phyloP scores from a whole-genome alignment of 1,140 invertebrate species.

The Littorina saxatilis region DNA sequence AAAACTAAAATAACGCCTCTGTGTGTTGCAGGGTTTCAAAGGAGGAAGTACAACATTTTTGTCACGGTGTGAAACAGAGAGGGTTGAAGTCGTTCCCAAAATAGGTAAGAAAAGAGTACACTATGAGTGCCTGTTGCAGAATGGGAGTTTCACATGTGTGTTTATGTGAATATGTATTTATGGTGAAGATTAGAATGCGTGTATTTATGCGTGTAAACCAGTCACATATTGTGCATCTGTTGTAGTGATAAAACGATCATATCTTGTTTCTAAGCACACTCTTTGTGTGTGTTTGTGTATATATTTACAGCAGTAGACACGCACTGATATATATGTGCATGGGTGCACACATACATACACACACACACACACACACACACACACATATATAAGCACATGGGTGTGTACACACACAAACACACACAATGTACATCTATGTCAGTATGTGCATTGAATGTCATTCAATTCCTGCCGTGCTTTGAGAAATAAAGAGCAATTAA shows the following conservation, averaged over 20 bases:
- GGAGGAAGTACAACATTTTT: constrained; percentile 63
- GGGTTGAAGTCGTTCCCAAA: constrained; percentile 54
- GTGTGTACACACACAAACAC: background rate
- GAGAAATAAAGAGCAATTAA: too few relatives aligned
- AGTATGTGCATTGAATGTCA: background rate
- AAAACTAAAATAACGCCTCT: too few relatives aligned
- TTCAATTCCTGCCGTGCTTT: background rate
- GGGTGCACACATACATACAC: background rate
- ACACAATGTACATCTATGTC: background rate
- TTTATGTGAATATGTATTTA: background rate
- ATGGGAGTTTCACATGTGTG: constrained; percentile 10
- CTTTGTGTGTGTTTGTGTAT: constrained; percentile 8
- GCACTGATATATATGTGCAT: background rate
- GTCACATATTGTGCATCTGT: background rate
- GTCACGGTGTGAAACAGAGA: background rate
- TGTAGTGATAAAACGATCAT: background rate
- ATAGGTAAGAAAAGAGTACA: constrained; percentile 42
- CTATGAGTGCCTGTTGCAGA: background rate
- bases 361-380: constrained; percentile 4
- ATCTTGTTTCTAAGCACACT: too few relatives aligned
- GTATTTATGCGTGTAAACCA: background rate
- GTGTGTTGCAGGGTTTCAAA: constrained; percentile 58
- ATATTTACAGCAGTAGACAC: background rate
- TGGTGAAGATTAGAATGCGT: too few relatives aligned
- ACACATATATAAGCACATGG: background rate